These are phyloP conservation scores for Pachyseris speciosa DNA, from an alignment of 64 coral and sea anemone species.

Conservation along the genomic window DNA sequence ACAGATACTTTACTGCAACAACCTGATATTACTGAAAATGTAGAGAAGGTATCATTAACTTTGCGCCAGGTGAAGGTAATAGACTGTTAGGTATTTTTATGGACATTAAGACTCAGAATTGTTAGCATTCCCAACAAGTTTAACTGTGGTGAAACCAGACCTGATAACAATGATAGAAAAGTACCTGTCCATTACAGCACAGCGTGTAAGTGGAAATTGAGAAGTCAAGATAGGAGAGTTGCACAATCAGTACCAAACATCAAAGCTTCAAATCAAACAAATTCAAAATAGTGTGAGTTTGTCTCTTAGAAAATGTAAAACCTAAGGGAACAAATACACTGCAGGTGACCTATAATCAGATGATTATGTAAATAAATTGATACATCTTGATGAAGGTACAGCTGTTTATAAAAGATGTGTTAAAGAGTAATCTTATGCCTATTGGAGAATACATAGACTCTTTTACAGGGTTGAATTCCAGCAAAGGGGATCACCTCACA, in stretches of 20 bases:
- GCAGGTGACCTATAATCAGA: slow-evolving; percentile 58
- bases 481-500: too few relatives aligned
- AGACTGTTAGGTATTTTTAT: slow-evolving; percentile 72
- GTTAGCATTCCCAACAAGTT: slow-evolving; percentile 75
- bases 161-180: slow-evolving; percentile 38
- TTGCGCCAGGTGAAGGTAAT: slow-evolving; percentile 78
- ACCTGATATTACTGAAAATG: slow-evolving; percentile 55
- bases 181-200: slow-evolving; percentile 70
- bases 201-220: slow-evolving; percentile 68
- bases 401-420: too few relatives aligned
- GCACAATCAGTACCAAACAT: slow-evolving; percentile 57
- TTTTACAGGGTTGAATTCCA: too few relatives aligned
- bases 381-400: slow-evolving; percentile 70
- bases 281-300: slow-evolving; percentile 48
- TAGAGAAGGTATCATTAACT: slow-evolving; percentile 57
- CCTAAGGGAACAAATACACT: slow-evolving; percentile 65
- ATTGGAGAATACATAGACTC: too few relatives aligned
- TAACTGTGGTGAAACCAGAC: slow-evolving; percentile 64
- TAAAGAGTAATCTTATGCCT: too few relatives aligned
- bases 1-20: slow-evolving; percentile 22
- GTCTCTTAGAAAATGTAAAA: slow-evolving; percentile 71
- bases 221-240: slow-evolving; percentile 67
- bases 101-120: slow-evolving; percentile 72
- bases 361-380: slow-evolving; percentile 7
- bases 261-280: slow-evolving; percentile 69